Conservation (phyloP, 2,888 invertebrate species). For the Himalopsyche tibetana region DNA sequence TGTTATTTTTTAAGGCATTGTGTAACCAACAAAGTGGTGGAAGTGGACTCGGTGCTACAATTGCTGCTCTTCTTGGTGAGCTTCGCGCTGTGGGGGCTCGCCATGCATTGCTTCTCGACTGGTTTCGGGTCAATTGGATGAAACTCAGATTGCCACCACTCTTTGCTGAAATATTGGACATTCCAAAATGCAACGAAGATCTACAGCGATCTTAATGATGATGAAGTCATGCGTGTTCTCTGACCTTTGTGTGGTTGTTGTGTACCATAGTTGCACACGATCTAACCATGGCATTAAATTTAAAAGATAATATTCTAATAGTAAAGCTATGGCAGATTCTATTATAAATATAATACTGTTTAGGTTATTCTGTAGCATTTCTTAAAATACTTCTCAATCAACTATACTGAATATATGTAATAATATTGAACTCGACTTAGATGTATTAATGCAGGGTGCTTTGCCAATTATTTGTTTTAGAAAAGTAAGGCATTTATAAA, state of each 20-base stretch:
- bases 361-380: conserved; percentile 52
- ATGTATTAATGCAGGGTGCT: conserved; percentile 65
- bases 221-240: conserved; percentile 43
- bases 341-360: conserved; percentile 46
- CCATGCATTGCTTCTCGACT: conserved; percentile 90
- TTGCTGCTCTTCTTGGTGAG: conserved; percentile 83
- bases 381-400: conserved; percentile 55
- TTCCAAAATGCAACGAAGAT: conserved; percentile 90
- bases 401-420: conserved; percentile 37
- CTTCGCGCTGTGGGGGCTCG: conserved; percentile 87
- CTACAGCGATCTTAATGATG: conserved; percentile 69
- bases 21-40: conserved; percentile 68
- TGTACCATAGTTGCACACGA: conserved; percentile 43
- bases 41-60: conserved; percentile 70
- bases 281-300: conserved; percentile 55
- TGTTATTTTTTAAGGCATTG: conserved; percentile 47
- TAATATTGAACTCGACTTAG: conserved; percentile 53
- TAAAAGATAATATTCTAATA: conserved; percentile 51
- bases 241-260: conserved; percentile 54
- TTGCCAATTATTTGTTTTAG: conserved; percentile 64
- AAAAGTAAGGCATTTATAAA: conserved; percentile 56
- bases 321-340: conserved; percentile 56
- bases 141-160: conserved; percentile 91
- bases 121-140: conserved; percentile 94
- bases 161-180: conserved; percentile 98